Evolutionary conservation across 2,797 vertebrate genomes (phyloP).

Genomic region (Gadopsis marmoratus): DNA sequence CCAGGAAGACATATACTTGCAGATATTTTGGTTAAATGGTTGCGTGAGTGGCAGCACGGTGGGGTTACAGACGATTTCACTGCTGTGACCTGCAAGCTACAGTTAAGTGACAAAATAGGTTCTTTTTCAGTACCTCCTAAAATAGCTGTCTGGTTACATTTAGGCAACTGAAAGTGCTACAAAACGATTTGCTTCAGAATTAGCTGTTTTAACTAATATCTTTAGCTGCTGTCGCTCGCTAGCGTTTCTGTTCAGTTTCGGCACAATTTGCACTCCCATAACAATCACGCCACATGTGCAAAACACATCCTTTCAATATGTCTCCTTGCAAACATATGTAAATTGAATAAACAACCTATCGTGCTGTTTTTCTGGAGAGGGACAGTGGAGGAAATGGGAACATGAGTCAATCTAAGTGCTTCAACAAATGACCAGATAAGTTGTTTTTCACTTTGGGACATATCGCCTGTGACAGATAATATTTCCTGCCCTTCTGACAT

Average conservation of each 20-base stretch:
- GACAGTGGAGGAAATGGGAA: background rate
- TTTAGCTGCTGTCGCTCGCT: background rate
- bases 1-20: background rate
- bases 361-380: background rate
- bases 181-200: background rate
- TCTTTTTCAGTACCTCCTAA: background rate
- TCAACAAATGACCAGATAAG: background rate
- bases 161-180: background rate
- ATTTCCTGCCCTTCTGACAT: background rate
- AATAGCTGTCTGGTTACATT: background rate
- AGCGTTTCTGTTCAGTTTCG: background rate
- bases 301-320: background rate
- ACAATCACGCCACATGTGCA: background rate
- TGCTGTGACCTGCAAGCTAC: background rate
- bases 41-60: background rate
- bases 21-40: background rate
- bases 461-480: background rate
- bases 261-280: background rate
- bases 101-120: background rate
- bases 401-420: background rate
- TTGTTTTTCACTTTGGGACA: slow-evolving; percentile 13
- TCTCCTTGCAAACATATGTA: background rate
- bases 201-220: too few species aligned
- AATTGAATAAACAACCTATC: background rate
- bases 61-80: background rate